Conservation (phyloP, 2,797 vertebrate genomes). For the Otus scops region DNA sequence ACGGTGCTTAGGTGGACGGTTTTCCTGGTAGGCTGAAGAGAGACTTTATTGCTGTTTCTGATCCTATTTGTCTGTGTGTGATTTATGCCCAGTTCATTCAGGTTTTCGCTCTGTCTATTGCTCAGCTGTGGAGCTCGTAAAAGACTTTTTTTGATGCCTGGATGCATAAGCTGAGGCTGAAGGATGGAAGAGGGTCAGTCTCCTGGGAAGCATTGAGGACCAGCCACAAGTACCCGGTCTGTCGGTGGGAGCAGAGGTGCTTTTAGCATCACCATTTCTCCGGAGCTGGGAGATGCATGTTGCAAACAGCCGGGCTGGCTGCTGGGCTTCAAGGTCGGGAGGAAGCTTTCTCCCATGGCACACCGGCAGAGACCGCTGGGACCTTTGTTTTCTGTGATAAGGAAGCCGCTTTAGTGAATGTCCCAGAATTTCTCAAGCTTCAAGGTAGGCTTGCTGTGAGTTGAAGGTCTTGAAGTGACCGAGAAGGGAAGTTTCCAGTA, state of each 20-base stretch:
- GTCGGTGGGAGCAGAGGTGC: neutral
- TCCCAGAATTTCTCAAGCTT: neutral
- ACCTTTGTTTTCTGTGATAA: neutral
- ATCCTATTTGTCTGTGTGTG: neutral
- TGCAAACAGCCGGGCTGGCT: neutral
- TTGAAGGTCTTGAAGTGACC: neutral
- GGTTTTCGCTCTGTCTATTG: neutral
- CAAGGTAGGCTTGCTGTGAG: neutral
- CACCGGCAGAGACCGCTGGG: accelerated
- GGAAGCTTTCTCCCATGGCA: neutral
- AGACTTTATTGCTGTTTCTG: neutral
- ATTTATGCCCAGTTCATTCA: neutral
- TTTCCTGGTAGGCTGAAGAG: neutral
- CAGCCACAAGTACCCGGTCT: neutral
- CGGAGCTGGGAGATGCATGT: neutral
- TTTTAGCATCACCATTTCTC: neutral
- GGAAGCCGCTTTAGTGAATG: neutral
- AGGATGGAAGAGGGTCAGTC: neutral
- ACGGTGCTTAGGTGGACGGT: neutral
- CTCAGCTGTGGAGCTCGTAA: neutral
- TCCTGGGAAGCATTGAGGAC: neutral
- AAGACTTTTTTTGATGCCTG: neutral
- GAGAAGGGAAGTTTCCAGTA: neutral
- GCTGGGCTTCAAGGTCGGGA: neutral
- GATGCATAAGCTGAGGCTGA: neutral